Conservation (phyloP, 2,113 vertebrate genomes). For the Poeciliopsis retropinna region DNA sequence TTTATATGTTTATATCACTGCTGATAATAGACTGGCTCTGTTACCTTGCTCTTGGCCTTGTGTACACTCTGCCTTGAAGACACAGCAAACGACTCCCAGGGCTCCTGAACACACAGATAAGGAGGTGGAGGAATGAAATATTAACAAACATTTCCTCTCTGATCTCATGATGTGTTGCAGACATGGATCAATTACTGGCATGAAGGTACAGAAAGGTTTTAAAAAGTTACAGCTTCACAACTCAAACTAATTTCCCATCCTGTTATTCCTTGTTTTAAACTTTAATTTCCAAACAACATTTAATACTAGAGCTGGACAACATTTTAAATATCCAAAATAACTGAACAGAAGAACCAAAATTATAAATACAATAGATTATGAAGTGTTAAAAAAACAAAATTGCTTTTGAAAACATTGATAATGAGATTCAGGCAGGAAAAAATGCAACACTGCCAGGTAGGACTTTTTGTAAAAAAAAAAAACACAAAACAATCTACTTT, state of each 20-base stretch:
- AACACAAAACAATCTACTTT: no score
- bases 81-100: constrained; percentile 84
- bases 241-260: neutral
- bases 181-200: neutral
- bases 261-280: no score
- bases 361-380: no score
- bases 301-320: no score
- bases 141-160: neutral
- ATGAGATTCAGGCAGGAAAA: no score
- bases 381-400: no score
- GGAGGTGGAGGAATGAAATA: neutral
- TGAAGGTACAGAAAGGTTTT: neutral
- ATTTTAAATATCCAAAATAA: no score
- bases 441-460: no score
- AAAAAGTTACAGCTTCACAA: neutral
- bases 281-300: no score
- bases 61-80: constrained; percentile 56
- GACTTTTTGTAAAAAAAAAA: no score
- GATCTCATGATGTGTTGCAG: neutral
- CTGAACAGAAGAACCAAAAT: no score
- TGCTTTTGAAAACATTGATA: no score
- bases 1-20: neutral
- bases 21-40: neutral
- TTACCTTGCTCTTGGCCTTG: constrained; percentile 74
- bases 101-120: constrained; percentile 79